Conservation (phyloP, 1,140 invertebrate genomes). For the Papilio helenus region DNA sequence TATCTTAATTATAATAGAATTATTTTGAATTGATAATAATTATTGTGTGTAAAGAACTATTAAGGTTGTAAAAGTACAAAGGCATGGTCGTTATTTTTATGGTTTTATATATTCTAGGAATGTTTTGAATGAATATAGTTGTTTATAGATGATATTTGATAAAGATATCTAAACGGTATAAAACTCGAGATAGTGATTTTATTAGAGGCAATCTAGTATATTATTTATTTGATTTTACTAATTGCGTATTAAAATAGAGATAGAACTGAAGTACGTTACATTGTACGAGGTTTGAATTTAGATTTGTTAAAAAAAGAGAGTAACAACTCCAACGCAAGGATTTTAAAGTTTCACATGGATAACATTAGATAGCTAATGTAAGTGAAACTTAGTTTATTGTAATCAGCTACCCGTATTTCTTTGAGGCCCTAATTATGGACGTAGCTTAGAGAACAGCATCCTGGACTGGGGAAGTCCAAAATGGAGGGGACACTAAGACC, state of each 20-base stretch:
- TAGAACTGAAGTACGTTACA: neutral
- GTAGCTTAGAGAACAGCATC: too few species aligned
- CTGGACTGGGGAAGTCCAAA: too few species aligned
- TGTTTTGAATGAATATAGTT: neutral
- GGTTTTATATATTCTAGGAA: neutral
- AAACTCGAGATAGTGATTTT: neutral
- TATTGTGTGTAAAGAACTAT: neutral
- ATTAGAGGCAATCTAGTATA: neutral
- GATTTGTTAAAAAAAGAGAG: neutral
- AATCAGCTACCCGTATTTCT: too few species aligned
- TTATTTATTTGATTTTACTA: neutral
- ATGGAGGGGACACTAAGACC: too few species aligned
- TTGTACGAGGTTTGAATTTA: neutral
- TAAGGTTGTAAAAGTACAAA: neutral
- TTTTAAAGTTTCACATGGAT: too few species aligned
- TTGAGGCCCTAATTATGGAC: too few species aligned
- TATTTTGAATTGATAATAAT: too few species aligned
- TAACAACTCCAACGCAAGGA: neutral
- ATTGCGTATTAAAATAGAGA: neutral
- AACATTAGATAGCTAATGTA: too few species aligned
- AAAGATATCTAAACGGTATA: neutral
- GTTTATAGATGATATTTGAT: slow-evolving; percentile 14
- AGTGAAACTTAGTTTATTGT: too few species aligned
- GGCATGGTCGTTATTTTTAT: neutral
- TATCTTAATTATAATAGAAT: too few species aligned